Conservation (phyloP, 2,888 invertebrate species). For the Cephus nigrinus region DNA sequence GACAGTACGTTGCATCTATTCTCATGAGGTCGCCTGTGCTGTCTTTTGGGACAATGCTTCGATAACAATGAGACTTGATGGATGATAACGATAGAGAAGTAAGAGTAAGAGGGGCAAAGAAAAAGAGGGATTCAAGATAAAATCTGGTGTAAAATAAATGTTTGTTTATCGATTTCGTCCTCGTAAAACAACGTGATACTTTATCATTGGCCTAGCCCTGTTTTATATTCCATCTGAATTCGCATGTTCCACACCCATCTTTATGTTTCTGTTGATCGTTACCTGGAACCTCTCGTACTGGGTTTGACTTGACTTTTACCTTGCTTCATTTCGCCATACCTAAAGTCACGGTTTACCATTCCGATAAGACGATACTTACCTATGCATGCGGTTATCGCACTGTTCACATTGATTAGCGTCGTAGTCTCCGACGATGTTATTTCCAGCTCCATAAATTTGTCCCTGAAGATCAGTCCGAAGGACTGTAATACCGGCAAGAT, state of each 20-base stretch:
- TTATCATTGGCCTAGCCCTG: neutral
- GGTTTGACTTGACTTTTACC: neutral
- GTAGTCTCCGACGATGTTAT: slow-evolving; percentile 76
- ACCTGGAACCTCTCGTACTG: too few species aligned
- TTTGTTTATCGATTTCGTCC: neutral
- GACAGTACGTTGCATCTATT: too few species aligned
- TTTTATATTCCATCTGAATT: neutral
- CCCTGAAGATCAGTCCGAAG: slow-evolving; percentile 78
- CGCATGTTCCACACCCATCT: neutral
- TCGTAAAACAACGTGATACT: neutral
- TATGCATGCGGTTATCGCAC: slow-evolving; percentile 77
- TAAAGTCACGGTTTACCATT: neutral
- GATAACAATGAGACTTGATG: neutral
- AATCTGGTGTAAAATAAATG: neutral
- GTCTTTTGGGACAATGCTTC: neutral
- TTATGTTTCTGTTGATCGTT: neutral
- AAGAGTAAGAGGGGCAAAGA: neutral
- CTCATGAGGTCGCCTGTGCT: too few species aligned
- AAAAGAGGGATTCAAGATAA: neutral
- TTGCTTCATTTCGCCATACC: neutral
- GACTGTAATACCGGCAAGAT: slow-evolving; percentile 77
- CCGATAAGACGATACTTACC: slow-evolving; percentile 66
- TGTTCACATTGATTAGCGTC: slow-evolving; percentile 78
- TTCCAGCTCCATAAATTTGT: slow-evolving; percentile 72
- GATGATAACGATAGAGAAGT: neutral